Evolutionary conservation across 2,113 vertebrate species (phyloP).

Genomic region (Brachyhypopomus gauderio): DNA sequence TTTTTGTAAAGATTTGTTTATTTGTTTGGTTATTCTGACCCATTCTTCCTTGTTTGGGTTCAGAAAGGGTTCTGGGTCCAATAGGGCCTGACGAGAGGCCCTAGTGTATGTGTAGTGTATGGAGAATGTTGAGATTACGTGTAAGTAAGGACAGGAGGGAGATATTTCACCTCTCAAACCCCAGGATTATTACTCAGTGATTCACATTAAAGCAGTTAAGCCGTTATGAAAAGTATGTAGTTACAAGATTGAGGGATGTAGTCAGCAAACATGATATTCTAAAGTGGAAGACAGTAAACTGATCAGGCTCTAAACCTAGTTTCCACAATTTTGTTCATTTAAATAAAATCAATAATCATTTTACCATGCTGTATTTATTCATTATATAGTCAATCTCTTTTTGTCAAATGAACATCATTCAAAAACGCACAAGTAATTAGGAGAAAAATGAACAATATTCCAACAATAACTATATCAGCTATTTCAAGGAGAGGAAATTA

Average conservation of each 20-base stretch:
- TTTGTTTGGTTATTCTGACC: conserved; percentile 27
- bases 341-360: not conserved
- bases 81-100: not conserved
- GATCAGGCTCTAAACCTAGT: conserved; percentile 1
- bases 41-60: conserved; percentile 35
- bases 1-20: not conserved
- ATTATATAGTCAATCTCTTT: too few species aligned
- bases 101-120: too few species aligned
- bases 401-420: too few species aligned
- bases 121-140: not conserved
- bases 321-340: not conserved
- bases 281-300: too few species aligned
- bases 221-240: too few species aligned
- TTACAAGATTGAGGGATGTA: too few species aligned
- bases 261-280: too few species aligned
- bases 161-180: too few species aligned
- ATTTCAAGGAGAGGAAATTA: not conserved
- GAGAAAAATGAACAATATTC: not conserved
- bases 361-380: too few species aligned
- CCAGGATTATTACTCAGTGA: too few species aligned
- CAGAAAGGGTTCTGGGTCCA: conserved; percentile 20
- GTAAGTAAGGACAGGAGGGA: not conserved
- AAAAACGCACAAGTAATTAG: too few species aligned
- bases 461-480: not conserved
- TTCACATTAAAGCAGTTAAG: too few species aligned